Evolutionary conservation across 2,797 vertebrate species (phyloP).

Genomic region (Sebastes vulpes): DNA sequence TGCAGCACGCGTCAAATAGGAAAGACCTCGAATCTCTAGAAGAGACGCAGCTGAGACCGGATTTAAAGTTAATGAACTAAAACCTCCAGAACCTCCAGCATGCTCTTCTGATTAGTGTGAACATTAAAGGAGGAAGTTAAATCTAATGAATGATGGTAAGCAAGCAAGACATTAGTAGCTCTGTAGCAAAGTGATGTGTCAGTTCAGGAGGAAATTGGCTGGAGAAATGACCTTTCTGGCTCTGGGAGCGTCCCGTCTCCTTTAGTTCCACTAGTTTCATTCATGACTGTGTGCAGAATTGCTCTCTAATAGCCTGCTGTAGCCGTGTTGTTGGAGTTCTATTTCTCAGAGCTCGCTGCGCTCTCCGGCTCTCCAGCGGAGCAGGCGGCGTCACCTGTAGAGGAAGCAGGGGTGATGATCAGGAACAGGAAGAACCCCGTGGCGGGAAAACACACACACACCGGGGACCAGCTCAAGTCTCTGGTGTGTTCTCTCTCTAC

Average conservation of each 20-base stretch:
- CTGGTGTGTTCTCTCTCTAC: constrained; percentile 1
- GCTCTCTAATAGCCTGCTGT: not conserved
- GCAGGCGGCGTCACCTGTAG: constrained; percentile 25
- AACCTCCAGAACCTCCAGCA: not conserved
- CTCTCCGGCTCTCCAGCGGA: constrained; percentile 7
- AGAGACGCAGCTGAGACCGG: too few relatives aligned
- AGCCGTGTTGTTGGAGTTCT: not conserved
- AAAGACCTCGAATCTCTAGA: too few relatives aligned
- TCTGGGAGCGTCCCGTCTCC: not conserved
- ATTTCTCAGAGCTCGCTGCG: not conserved
- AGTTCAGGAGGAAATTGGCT: not conserved
- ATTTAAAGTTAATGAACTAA: not conserved
- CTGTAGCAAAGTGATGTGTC: not conserved
- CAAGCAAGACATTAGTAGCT: not conserved
- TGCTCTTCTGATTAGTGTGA: not conserved
- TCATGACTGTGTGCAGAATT: not conserved
- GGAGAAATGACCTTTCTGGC: not conserved
- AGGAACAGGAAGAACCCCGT: constrained; percentile 38
- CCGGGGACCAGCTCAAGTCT: constrained; percentile 29
- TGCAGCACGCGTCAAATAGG: too few relatives aligned
- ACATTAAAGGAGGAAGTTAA: not conserved
- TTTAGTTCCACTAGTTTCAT: not conserved
- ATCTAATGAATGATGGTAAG: not conserved
- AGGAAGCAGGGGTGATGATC: constrained; percentile 30
- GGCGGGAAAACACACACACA: constrained; percentile 29